These are phyloP conservation scores for Macrobrachium nipponense DNA, from an alignment of 1,140 invertebrate species.

Conservation along the genomic window DNA sequence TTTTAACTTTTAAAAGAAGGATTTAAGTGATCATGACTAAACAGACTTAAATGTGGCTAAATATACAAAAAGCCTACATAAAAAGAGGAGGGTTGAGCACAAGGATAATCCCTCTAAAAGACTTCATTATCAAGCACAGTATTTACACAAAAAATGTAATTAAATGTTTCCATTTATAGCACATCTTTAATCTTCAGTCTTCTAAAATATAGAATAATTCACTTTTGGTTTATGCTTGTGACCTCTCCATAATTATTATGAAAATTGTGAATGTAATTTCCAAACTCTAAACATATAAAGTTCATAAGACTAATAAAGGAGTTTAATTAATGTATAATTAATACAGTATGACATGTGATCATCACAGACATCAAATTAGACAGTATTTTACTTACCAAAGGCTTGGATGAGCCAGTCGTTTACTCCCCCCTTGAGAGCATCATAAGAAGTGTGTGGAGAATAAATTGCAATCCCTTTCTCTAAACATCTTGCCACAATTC, in stretches of 20 bases:
- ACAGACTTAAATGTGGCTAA: too few species aligned
- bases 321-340: background rate
- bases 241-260: too few species aligned
- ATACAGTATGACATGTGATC: background rate
- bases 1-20: too few species aligned
- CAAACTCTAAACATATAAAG: background rate
- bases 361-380: background rate
- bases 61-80: too few species aligned
- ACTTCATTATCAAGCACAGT: too few species aligned
- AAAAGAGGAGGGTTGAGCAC: too few species aligned
- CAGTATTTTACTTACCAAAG: slow-evolving; percentile 73
- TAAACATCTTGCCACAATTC: slow-evolving; percentile 83
- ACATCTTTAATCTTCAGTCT: background rate
- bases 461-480: slow-evolving; percentile 90
- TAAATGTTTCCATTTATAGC: too few species aligned
- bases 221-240: too few species aligned
- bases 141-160: too few species aligned
- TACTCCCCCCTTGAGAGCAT: slow-evolving; percentile 84
- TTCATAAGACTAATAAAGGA: background rate
- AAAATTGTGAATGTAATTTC: too few species aligned
- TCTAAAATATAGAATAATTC: background rate
- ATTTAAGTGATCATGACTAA: too few species aligned
- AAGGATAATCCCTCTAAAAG: too few species aligned
- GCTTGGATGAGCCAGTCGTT: slow-evolving; percentile 91
- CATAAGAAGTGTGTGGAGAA: slow-evolving; percentile 93